Percentiles rank a stretch among this genome's conserved stretches.
Conservation (phyloP, 2,113 vertebrate species). For the Chloebia gouldiae region DNA sequence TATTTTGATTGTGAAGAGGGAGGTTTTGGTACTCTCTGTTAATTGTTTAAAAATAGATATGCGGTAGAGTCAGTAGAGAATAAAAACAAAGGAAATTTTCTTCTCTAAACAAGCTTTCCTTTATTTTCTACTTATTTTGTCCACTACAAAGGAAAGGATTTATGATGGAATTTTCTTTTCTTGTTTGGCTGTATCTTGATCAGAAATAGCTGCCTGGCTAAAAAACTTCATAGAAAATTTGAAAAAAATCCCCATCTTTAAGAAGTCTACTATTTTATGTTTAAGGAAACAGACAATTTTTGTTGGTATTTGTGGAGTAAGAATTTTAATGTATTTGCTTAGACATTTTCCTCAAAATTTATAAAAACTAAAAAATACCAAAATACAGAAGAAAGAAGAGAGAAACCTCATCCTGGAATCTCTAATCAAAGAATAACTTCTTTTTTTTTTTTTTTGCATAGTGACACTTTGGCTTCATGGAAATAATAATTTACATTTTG, state of each 20-base stretch:
- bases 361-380: background rate
- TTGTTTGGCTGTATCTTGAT: background rate
- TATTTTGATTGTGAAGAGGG: conserved; percentile 7
- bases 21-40: background rate
- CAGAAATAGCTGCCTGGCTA: background rate
- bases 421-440: conserved; percentile 22
- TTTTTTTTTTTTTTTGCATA: background rate
- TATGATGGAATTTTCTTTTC: background rate
- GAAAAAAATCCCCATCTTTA: background rate
- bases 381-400: background rate
- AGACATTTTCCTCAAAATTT: background rate
- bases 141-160: background rate
- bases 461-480: conserved; percentile 6
- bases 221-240: background rate
- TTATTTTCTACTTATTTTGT: background rate
- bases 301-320: background rate
- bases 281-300: background rate
- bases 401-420: background rate
- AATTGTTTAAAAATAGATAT: conserved; percentile 14
- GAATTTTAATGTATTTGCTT: background rate
- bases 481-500: conserved; percentile 38
- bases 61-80: background rate
- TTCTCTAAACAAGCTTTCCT: background rate
- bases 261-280: background rate
- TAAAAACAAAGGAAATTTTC: background rate